Evolutionary conservation across 2,888 invertebrate species (phyloP).

Genomic region (Drosophila neotestacea): DNA sequence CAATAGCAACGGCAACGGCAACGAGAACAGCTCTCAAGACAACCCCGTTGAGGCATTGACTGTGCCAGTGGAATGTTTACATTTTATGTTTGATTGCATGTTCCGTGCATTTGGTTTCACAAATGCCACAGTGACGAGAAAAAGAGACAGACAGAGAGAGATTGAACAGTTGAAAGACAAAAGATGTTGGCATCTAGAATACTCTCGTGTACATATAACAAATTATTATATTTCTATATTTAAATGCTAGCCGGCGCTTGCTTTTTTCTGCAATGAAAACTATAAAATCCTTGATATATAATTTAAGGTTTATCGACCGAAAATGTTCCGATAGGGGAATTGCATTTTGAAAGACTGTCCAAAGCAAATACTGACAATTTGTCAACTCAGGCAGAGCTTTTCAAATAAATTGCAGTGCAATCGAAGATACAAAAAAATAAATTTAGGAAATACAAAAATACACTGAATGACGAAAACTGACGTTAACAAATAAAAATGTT

Average conservation of each 20-base stretch:
- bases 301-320: no score
- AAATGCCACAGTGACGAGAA: constrained; percentile 39
- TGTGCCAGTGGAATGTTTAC: constrained; percentile 45
- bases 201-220: constrained; percentile 27
- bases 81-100: constrained; percentile 62
- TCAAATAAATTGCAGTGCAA: no score
- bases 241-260: constrained; percentile 2
- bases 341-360: no score
- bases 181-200: constrained; percentile 38
- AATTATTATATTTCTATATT: constrained; percentile 36
- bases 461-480: no score
- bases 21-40: constrained; percentile 10
- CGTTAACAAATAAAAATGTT: no score
- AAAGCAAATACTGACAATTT: no score
- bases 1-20: constrained; percentile 5
- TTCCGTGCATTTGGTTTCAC: constrained; percentile 50
- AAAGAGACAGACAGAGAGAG: not conserved
- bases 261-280: no score
- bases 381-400: no score
- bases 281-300: no score
- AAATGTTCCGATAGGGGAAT: no score
- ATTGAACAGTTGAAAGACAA: constrained; percentile 5
- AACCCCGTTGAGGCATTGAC: constrained; percentile 21
- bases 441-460: no score
- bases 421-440: no score